A percentile compares a stretch with the other conserved stretches of the same genome.
Conservation (phyloP, 2,888 invertebrate species). For the Athalia circularis region DNA sequence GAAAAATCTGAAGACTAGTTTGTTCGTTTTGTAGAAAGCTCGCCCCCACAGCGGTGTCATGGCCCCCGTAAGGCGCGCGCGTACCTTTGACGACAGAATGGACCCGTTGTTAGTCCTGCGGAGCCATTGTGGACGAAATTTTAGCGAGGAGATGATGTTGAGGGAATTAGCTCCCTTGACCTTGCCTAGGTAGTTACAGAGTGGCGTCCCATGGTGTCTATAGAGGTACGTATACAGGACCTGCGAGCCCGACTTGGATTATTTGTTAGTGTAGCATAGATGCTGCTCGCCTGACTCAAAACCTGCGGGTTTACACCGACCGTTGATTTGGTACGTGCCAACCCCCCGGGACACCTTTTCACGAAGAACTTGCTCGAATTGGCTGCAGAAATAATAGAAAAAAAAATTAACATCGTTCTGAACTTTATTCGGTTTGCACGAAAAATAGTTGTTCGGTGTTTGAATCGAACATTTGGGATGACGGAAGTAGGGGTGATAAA, state of each 20-base stretch:
- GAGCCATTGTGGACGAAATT: slow-evolving; percentile 16
- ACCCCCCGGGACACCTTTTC: slow-evolving; percentile 24
- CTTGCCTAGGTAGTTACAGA: neutral
- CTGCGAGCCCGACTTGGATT: no score
- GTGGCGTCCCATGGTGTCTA: neutral
- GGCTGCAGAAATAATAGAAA: no score
- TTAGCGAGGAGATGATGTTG: neutral
- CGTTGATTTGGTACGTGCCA: slow-evolving; percentile 43
- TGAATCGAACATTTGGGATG: no score
- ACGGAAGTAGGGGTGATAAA: neutral
- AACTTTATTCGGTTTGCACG: no score
- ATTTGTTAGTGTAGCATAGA: neutral
- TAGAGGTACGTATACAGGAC: neutral
- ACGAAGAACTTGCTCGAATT: neutral
- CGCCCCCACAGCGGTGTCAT: slow-evolving; percentile 23
- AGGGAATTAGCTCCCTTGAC: neutral
- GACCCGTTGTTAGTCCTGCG: neutral
- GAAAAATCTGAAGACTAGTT: slow-evolving; percentile 20
- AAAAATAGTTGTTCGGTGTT: neutral
- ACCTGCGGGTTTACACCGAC: slow-evolving; percentile 20
- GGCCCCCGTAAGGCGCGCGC: slow-evolving; percentile 22
- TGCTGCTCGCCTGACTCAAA: neutral
- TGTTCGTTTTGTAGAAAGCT: neutral
- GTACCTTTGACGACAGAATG: slow-evolving; percentile 17
- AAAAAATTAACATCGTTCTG: no score